phyloP scores from a whole-genome alignment of 2,888 invertebrate genomes.

The Hydriomena furcata region DNA sequence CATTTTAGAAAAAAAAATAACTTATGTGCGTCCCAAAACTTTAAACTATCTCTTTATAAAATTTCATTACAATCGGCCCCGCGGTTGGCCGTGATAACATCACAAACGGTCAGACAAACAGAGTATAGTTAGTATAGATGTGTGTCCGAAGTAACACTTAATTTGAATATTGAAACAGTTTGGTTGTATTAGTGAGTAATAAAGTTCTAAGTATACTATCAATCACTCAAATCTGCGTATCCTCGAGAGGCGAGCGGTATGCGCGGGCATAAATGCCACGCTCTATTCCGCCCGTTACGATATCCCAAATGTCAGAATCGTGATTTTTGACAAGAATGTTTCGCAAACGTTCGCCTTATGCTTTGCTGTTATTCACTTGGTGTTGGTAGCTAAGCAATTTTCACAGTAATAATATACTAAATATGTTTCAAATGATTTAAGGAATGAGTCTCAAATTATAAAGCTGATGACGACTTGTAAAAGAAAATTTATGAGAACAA shows the following conservation, averaged over 20 bases:
- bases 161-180: no score
- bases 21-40: no score
- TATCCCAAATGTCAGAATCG: slow-evolving; percentile 80
- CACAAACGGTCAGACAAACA: no score
- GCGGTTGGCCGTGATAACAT: no score
- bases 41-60: no score
- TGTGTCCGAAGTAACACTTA: no score
- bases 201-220: neutral
- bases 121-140: no score
- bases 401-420: slow-evolving; percentile 28
- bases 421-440: slow-evolving; percentile 22
- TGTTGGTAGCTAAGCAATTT: slow-evolving; percentile 26
- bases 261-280: slow-evolving; percentile 72
- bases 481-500: no score
- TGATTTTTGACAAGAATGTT: slow-evolving; percentile 77
- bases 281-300: slow-evolving; percentile 66
- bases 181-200: neutral
- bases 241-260: slow-evolving; percentile 57
- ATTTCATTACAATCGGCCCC: no score
- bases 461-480: neutral
- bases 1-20: no score
- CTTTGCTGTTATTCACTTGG: slow-evolving; percentile 40
- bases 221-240: slow-evolving; percentile 26
- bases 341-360: slow-evolving; percentile 59
- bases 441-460: neutral